phyloP scores from a whole-genome alignment of 1,140 invertebrate species.

The Drosophila leontia region DNA sequence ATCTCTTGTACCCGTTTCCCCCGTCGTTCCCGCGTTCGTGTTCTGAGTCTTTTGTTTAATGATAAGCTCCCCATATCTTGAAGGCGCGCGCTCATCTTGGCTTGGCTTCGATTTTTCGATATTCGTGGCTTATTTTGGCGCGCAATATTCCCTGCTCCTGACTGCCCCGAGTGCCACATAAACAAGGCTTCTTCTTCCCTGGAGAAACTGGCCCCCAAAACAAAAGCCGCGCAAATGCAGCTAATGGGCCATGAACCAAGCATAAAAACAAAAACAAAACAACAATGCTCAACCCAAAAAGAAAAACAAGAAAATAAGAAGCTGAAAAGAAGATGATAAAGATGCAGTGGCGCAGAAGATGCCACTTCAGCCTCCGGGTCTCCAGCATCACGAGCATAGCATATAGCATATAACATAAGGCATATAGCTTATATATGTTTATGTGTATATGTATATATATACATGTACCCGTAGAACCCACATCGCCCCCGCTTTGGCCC shows the following conservation, averaged over 20 bases:
- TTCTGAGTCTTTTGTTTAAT: conserved; percentile 43
- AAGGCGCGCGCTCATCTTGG: conserved; percentile 17
- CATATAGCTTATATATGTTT: neutral
- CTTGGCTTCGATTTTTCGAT: conserved; percentile 45
- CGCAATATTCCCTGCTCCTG: conserved; percentile 61
- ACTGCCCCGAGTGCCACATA: conserved; percentile 71
- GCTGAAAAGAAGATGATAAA: conserved; percentile 8
- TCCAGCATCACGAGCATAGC: conserved; percentile 32
- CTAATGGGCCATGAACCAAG: conserved; percentile 69
- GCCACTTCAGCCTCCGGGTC: conserved; percentile 32
- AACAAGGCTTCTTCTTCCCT: conserved; percentile 41
- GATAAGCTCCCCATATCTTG: conserved; percentile 38
- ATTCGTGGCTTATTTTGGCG: conserved; percentile 63
- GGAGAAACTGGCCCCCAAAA: conserved; percentile 51
- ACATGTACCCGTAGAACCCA: conserved; percentile 21
- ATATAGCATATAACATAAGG: neutral
- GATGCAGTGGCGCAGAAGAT: conserved; percentile 20
- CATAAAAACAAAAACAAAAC: conserved; percentile 5
- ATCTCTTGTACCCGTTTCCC: neutral
- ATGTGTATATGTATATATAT: neutral
- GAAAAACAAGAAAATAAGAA: conserved; percentile 4
- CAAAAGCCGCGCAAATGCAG: conserved; percentile 47
- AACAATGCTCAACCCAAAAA: conserved; percentile 14
- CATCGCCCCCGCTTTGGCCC: conserved; percentile 14
- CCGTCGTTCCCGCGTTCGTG: neutral